Conservation (phyloP, 1,140 invertebrate genomes). For the Drosophila athabasca region DNA sequence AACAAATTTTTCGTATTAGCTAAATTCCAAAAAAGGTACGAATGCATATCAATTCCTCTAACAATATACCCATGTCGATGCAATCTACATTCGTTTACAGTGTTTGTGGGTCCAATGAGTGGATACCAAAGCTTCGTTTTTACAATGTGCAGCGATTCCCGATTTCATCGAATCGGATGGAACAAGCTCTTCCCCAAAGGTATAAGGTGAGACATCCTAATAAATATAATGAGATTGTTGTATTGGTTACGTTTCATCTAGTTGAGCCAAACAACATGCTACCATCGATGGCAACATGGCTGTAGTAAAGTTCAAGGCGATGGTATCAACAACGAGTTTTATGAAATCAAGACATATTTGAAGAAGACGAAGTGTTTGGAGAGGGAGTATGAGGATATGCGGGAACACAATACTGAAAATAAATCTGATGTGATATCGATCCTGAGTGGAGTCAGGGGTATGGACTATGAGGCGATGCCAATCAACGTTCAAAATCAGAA, state of each 20-base stretch:
- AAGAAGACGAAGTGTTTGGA: neutral
- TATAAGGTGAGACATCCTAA: neutral
- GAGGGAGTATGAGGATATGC: slow-evolving; percentile 15
- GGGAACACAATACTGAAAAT: slow-evolving; percentile 5
- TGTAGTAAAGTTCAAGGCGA: neutral
- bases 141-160: slow-evolving; percentile 1
- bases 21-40: slow-evolving; percentile 36
- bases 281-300: neutral
- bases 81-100: neutral
- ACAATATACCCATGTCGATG: neutral
- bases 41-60: neutral
- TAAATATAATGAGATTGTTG: too few relatives aligned
- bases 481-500: too few relatives aligned
- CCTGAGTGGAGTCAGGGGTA: neutral
- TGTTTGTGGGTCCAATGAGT: slow-evolving; percentile 2
- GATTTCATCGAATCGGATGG: neutral
- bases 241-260: too few relatives aligned
- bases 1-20: slow-evolving; percentile 43
- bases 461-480: too few relatives aligned
- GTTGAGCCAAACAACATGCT: neutral
- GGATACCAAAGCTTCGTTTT: neutral
- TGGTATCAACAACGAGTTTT: neutral
- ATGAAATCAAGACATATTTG: neutral
- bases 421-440: slow-evolving; percentile 3
- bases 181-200: neutral